Evolutionary conservation across 2,113 vertebrate genomes (phyloP).

Genomic region (Xiphophorus couchianus): DNA sequence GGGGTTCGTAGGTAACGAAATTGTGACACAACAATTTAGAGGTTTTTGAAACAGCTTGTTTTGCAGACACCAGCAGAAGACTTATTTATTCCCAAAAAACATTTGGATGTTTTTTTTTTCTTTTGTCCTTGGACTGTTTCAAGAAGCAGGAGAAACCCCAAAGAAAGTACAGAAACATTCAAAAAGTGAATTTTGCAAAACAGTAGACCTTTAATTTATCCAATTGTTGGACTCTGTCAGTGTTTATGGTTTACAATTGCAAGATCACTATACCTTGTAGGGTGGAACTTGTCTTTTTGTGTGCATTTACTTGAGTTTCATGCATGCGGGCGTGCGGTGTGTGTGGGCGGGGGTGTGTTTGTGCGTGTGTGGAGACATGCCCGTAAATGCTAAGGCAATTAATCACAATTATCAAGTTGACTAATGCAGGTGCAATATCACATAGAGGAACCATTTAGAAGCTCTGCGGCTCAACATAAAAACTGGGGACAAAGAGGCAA

Average conservation of each 20-base stretch:
- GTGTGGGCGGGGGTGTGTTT: neutral
- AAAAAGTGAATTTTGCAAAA: too few species aligned
- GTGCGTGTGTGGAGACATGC: constrained; percentile 10
- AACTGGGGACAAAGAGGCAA: constrained; percentile 54
- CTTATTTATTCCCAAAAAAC: too few species aligned
- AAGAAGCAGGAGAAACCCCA: too few species aligned
- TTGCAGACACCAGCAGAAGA: too few species aligned
- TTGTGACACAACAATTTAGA: too few species aligned
- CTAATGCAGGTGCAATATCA: constrained; percentile 73
- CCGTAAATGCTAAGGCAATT: constrained; percentile 60
- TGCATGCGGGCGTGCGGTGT: neutral
- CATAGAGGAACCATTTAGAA: constrained; percentile 70
- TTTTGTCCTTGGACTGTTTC: too few species aligned
- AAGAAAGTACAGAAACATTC: too few species aligned
- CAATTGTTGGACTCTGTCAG: constrained; percentile 19
- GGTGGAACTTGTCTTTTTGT: neutral
- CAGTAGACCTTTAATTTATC: constrained; percentile 4
- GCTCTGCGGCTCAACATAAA: constrained; percentile 57
- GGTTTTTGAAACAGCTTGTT: too few species aligned
- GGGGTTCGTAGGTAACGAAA: too few species aligned
- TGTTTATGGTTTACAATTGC: constrained; percentile 4
- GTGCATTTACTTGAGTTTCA: neutral
- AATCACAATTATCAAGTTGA: constrained; percentile 77
- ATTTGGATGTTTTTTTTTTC: too few species aligned
- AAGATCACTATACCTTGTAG: constrained; percentile 15